Evolutionary conservation across 2,888 invertebrate species (phyloP), one percentile per base, ranked within the genome.

Genomic region (Campoplex nolae): DNA sequence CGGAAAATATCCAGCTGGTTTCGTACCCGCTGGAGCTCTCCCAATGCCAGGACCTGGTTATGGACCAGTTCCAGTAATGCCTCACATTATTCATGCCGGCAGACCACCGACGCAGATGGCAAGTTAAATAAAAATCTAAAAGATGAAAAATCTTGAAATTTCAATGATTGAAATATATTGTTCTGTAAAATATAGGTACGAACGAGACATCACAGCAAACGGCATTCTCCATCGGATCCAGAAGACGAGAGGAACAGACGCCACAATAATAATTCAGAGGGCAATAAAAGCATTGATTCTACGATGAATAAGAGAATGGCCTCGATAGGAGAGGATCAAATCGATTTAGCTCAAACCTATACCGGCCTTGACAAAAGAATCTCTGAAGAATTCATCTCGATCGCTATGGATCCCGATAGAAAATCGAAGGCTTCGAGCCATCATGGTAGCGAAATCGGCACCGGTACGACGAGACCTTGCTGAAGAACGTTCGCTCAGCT

Each of bases 301-400:
- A 38, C 18, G n/a, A 84, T 88, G 2, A 73, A 89, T 51, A 93
- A 91, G 82, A 90, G 90, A 45, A 92, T 91, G 91, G 89, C 91
- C 32, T 91, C 93, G 71, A 92, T 92, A 58, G 92, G 91, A 54
- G 93, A 94, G 83, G 93, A 94, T 70, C 91, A 91, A 65, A 87
- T 92, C 7, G 94, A 94, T 88, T 88, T 94, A 74, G 90, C 94
- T 9, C 92, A 92, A 80, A 94, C 94, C 3, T 94, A 94, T 78
- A 94, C 94, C 48, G 94, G 94, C 62, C 90, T 94, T 70, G 94
- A 94, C 83, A 94, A 94, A 79, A 94, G 92, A 88, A 94, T 94
- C 77, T 94, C 94, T 45, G 94, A 94, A 68, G 94, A 94, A 81
- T 94, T 94, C 83, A 94, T 94, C 77, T 92, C 94, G n/a, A 94